Evolutionary conservation across 2,888 invertebrate genomes (phyloP), one percentile per base, ranked within the genome.

Genomic region (Brachyptera risi): DNA sequence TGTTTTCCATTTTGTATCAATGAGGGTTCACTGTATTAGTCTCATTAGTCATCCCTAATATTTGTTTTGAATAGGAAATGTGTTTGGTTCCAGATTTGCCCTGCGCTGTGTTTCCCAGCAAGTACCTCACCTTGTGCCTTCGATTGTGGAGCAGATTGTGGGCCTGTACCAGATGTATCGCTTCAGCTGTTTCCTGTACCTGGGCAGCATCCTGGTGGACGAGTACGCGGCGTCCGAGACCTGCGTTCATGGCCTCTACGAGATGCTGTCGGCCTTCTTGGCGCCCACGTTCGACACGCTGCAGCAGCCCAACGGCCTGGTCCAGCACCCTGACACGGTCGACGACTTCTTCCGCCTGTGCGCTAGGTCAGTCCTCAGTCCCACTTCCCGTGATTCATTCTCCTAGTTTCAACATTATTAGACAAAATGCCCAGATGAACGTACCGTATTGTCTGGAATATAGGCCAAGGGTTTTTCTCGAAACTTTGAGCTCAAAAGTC

Each of bases 311-410:
- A 82, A 88, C 70, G 96, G 95, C 0, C 78, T 97, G 47, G 80
- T 86, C 63, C 89, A 96, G 74, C 91, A 98, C 79, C 98, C 99
- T 0, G 98, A 99, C 71, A 98, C 97, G 0, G 95, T 99, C 0
- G 99, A 99, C 73, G 99, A 99, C 73, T 86, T 98, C 67, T 99
- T 97, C 76, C 80, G 94, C 54, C 79, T 95, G 35, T 90, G 90
- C 69, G 82, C 86, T 56, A 79, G 90, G 79, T 78, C 68, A 44
- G 49, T 7, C 31, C 5, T 7, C 31, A 7, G 5, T 31, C n/a
- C n/a, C n/a, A n/a, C n/a, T n/a, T n/a, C n/a, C n/a, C n/a, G n/a
- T n/a, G n/a, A n/a, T n/a, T n/a, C n/a, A n/a, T n/a, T n/a, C n/a
- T n/a, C n/a, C n/a, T n/a, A n/a, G n/a, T n/a, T n/a, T n/a, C n/a